phyloP scores from a whole-genome alignment of 2,113 vertebrate genomes.

The Nothobranchius furzeri region DNA sequence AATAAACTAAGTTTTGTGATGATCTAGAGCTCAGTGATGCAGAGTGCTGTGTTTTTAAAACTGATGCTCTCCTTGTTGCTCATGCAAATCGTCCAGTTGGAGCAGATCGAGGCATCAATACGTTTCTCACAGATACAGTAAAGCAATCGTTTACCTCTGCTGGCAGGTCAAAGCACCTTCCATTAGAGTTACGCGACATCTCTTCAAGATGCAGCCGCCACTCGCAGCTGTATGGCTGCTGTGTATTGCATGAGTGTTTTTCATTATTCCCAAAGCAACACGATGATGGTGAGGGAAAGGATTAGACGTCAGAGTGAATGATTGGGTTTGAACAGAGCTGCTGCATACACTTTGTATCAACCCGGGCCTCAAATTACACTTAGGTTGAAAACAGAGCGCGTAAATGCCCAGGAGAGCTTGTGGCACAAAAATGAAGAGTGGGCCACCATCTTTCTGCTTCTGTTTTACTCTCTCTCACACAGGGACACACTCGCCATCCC shows the following conservation, averaged over 20 bases:
- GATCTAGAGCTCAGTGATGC: constrained; percentile 25
- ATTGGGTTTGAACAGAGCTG: constrained; percentile 82
- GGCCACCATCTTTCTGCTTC: constrained; percentile 57
- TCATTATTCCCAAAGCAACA: constrained; percentile 78
- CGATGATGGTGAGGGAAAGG: constrained; percentile 77
- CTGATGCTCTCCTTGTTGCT: constrained; percentile 38
- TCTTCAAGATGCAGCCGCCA: constrained; percentile 69
- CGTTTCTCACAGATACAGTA: constrained; percentile 60
- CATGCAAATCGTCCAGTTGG: constrained; percentile 54
- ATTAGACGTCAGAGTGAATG: constrained; percentile 81
- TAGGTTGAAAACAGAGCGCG: constrained; percentile 80
- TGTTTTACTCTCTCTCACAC: constrained; percentile 7
- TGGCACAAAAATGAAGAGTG: constrained; percentile 80
- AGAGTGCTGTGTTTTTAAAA: constrained; percentile 44
- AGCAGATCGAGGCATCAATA: constrained; percentile 61
- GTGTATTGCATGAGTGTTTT: constrained; percentile 76
- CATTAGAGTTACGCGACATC: constrained; percentile 66
- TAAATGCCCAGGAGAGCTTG: constrained; percentile 78
- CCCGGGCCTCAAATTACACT: constrained; percentile 81
- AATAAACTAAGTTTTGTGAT: constrained; percentile 3
- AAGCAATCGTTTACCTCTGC: constrained; percentile 59
- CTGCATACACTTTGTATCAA: constrained; percentile 82
- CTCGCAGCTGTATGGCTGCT: constrained; percentile 69
- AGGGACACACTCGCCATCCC: constrained; percentile 40
- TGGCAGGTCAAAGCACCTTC: constrained; percentile 72